Evolutionary conservation across 2,888 invertebrate species (phyloP), one percentile per base, ranked within the genome.

Genomic region (Drosophila basisetae): DNA sequence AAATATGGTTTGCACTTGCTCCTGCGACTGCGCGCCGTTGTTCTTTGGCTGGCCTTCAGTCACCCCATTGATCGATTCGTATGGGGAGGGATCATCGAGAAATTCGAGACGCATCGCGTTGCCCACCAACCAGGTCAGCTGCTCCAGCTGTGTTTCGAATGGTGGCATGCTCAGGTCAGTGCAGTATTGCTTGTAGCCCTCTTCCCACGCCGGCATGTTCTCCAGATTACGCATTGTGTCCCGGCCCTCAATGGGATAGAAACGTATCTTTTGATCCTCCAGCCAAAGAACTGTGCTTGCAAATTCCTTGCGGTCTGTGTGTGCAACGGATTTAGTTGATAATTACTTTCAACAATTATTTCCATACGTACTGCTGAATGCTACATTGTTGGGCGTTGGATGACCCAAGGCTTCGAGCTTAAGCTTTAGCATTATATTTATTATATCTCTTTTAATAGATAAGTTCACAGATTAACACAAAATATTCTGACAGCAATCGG

Each of bases 241-340:
- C 16, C 98, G 94, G 76, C 97, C 97, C 91, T 98, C 97, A 67
- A 97, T 96, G 91, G 96, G 96, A 83, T 97, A 98, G 81, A 96
- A 96, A 16, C 98, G 95, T 80, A 99, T 98, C 94, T 97, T 98
- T 92, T 98, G 98, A 91, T 98, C 97, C 93, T 99, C 99, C 64
- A 99, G 92, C 99, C 99, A 99, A 1, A 97, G 93, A 30, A 98
- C 95, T 31, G 98, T 94, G 90, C 96, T 96, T 59, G 97, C 95
- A 91, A 97, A 96, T 88, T 96, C 96, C 75, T 95, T 95, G 81
- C 96, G 95, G 94, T 98, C 98, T 98, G 92, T 4, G 11, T n/a
- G 25, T 7, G 1, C 4, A 16, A 18, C 3, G 16, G 0, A 1
- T 25, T 10, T 25, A 50, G 16, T 55, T 22, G 37, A 18, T 22